Evolutionary conservation across 64 coral and sea anemone genomes (phyloP).

Genomic region (Stylophora pistillata): DNA sequence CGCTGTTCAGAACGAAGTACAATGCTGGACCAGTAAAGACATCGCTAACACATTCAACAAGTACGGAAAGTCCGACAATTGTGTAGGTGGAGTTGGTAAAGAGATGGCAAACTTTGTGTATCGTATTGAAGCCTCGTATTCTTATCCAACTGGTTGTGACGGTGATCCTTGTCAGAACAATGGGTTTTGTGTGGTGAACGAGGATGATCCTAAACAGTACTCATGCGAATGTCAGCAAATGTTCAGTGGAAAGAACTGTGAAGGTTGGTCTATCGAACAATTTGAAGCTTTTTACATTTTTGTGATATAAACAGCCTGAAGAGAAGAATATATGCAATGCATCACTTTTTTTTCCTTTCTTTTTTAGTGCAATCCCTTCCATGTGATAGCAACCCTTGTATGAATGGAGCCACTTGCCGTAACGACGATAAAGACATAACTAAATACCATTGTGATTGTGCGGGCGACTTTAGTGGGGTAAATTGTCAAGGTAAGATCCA

Average conservation of each 20-base stretch:
- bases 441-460: neutral
- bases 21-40: neutral
- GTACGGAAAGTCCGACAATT: slow-evolving; percentile 1
- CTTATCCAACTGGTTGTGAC: neutral
- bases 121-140: neutral
- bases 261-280: too few relatives aligned
- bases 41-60: neutral
- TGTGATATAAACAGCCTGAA: too few relatives aligned
- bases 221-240: neutral
- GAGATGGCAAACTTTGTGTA: neutral
- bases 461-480: neutral
- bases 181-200: neutral
- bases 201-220: too few relatives aligned
- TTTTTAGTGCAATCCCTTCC: neutral
- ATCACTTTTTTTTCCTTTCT: neutral
- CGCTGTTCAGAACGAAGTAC: neutral
- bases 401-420: neutral
- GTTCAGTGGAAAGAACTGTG: neutral
- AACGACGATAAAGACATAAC: neutral
- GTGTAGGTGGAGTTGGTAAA: neutral
- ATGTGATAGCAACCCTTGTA: neutral
- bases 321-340: too few relatives aligned
- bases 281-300: neutral
- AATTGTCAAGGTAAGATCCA: neutral
- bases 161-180: neutral